phyloP scores from a whole-genome alignment of 2,888 invertebrate genomes.

The Mythimna lalbum region DNA sequence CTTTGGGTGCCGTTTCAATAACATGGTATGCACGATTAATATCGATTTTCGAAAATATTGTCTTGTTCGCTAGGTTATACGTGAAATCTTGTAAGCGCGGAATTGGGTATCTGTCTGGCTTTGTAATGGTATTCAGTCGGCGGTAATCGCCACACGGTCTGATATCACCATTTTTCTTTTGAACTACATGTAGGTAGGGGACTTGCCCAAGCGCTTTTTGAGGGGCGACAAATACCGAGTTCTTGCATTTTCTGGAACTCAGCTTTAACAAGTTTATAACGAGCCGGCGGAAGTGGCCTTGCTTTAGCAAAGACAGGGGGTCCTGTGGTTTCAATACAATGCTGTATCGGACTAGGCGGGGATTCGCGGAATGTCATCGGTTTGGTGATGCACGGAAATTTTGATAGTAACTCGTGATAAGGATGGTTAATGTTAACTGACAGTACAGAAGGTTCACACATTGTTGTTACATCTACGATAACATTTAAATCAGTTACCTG shows the following conservation, averaged over 20 bases:
- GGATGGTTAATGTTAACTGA: constrained; percentile 1
- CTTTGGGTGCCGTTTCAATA: not conserved
- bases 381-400: constrained; percentile 7
- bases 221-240: not conserved
- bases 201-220: constrained; percentile 6
- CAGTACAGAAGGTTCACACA: constrained; percentile 12
- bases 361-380: not conserved
- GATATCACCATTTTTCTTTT: constrained; percentile 3
- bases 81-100: constrained; percentile 7
- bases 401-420: constrained; percentile 1
- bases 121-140: not conserved
- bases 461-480: not conserved
- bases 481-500: constrained; percentile 4
- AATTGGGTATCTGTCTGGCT: constrained; percentile 10
- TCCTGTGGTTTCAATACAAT: constrained; percentile 3
- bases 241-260: not conserved
- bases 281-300: not conserved
- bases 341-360: not conserved
- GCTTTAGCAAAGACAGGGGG: not conserved
- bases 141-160: constrained; percentile 10
- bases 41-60: not conserved
- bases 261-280: not conserved
- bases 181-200: constrained; percentile 1
- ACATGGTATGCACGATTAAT: not conserved
- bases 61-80: not conserved